These are phyloP conservation scores for Agonopterix arenella DNA, from an alignment of 2,888 invertebrate genomes.

Conservation along the genomic window DNA sequence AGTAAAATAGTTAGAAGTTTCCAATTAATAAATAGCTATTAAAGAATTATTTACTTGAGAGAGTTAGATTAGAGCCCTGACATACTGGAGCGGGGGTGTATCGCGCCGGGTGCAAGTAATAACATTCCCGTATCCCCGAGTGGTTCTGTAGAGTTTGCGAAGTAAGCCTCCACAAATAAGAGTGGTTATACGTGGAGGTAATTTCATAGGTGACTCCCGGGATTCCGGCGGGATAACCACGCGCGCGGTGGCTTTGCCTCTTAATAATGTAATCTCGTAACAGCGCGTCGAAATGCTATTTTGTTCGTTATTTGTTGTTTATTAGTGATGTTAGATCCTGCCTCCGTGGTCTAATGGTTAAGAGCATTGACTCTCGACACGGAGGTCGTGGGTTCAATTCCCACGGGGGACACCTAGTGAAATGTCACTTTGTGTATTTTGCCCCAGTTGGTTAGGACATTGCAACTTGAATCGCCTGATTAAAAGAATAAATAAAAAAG, in stretches of 20 bases:
- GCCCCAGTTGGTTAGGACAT: too few species aligned
- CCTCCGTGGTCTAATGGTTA: too few species aligned
- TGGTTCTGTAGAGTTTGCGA: slow-evolving; percentile 46
- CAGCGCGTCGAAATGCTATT: neutral
- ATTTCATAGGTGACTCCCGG: slow-evolving; percentile 30
- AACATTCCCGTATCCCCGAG: slow-evolving; percentile 50
- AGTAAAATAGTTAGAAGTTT: neutral
- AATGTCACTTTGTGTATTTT: too few species aligned
- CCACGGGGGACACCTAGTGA: too few species aligned
- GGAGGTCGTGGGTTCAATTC: too few species aligned
- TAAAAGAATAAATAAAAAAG: too few species aligned
- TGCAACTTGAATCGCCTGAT: too few species aligned
- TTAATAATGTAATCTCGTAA: slow-evolving; percentile 42
- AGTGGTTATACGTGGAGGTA: slow-evolving; percentile 16
- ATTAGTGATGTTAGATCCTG: too few species aligned
- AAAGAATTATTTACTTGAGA: neutral
- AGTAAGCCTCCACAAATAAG: slow-evolving; percentile 53
- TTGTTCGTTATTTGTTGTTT: too few species aligned
- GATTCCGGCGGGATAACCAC: slow-evolving; percentile 41
- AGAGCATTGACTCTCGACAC: too few species aligned
- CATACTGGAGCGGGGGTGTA: slow-evolving; percentile 6
- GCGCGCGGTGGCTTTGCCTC: slow-evolving; percentile 45
- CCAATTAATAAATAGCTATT: neutral
- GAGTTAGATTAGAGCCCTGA: neutral
- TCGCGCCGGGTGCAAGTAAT: slow-evolving; percentile 44